These are phyloP conservation scores for Sisor rabdophorus DNA, from an alignment of 2,113 vertebrate genomes.

Conservation along the genomic window DNA sequence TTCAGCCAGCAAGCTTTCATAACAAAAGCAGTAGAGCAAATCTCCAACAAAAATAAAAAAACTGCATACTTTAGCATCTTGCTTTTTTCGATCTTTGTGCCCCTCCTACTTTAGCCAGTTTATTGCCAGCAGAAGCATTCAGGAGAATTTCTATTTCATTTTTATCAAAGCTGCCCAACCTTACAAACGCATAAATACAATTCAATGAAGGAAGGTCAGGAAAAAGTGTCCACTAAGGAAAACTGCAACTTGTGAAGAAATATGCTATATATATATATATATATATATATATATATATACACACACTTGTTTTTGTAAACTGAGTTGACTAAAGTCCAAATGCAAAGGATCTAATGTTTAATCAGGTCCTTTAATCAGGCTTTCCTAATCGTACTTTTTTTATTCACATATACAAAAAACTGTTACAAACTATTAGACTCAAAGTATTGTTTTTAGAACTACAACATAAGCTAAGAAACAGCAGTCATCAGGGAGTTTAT, in stretches of 20 bases:
- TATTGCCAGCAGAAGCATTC: constrained; percentile 34
- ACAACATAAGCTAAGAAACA: not conserved
- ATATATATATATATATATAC: too few species aligned
- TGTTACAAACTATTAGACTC: not conserved
- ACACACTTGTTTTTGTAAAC: not conserved
- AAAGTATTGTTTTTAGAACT: too few species aligned
- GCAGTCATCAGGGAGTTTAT: not conserved
- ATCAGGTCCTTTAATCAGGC: not conserved
- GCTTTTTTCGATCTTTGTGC: constrained; percentile 37
- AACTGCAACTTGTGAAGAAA: too few species aligned
- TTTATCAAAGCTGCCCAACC: constrained; percentile 29
- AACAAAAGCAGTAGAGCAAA: constrained; percentile 48
- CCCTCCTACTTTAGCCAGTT: constrained; percentile 16
- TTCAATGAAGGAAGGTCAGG: not conserved
- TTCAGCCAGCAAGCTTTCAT: constrained; percentile 39
- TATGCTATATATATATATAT: too few species aligned
- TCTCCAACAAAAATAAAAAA: constrained; percentile 49
- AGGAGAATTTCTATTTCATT: constrained; percentile 29
- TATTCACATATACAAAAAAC: not conserved
- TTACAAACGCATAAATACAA: constrained; percentile 19
- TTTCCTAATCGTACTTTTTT: not conserved
- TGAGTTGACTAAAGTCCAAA: not conserved
- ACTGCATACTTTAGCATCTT: constrained; percentile 36
- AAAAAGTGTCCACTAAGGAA: not conserved
- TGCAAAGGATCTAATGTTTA: not conserved